Conservation (phyloP, 2,113 vertebrate species). For the Cettia cetti region DNA sequence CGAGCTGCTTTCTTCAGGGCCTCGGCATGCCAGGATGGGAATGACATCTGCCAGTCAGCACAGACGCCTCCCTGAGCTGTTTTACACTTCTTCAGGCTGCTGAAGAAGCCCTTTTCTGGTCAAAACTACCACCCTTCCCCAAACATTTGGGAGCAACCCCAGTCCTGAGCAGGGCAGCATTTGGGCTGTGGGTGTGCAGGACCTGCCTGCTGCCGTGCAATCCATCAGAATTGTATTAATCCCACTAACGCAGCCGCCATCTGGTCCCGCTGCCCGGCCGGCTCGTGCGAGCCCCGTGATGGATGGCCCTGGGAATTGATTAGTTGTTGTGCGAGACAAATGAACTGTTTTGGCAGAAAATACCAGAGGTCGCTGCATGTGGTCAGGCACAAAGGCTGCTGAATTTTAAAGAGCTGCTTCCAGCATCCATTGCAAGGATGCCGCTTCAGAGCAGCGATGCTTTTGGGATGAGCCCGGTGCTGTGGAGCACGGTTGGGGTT, state of each 20-base stretch:
- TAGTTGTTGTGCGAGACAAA: slow-evolving; percentile 92
- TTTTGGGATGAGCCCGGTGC: background rate
- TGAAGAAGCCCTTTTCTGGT: background rate
- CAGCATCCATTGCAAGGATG: slow-evolving; percentile 58
- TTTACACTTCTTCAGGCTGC: background rate
- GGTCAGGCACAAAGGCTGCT: slow-evolving; percentile 75
- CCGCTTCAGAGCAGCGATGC: background rate
- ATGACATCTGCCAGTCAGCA: background rate
- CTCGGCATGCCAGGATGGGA: accelerated
- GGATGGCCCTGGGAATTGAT: slow-evolving; percentile 95
- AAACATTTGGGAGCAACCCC: accelerated
- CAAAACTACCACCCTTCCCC: background rate
- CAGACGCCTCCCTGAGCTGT: background rate
- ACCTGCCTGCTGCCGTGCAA: slow-evolving; percentile 68
- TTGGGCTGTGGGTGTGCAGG: background rate
- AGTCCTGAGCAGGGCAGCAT: accelerated
- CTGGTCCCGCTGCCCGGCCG: slow-evolving; percentile 71
- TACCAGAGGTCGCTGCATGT: slow-evolving; percentile 84
- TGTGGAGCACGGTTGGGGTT: accelerated
- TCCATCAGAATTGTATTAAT: slow-evolving; percentile 90
- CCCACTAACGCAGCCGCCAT: slow-evolving; percentile 77
- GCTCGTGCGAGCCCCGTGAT: slow-evolving; percentile 80
- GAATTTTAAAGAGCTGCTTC: slow-evolving; percentile 77
- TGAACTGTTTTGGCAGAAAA: slow-evolving; percentile 91
- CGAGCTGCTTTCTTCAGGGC: background rate